These are phyloP conservation scores for Pocota personata DNA, from an alignment of 2,888 invertebrate species.

Conservation along the genomic window DNA sequence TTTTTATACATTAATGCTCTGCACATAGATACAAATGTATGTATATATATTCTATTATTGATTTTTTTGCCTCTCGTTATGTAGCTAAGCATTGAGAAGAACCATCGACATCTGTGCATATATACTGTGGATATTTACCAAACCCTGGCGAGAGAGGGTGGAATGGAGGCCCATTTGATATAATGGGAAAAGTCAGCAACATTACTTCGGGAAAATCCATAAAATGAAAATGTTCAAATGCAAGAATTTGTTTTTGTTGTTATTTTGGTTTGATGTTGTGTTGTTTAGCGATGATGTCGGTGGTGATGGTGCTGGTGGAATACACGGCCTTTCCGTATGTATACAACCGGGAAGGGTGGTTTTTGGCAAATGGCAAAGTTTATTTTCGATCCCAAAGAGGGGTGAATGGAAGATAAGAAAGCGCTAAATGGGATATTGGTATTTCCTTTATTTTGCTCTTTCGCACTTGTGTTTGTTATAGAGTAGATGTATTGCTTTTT, in stretches of 20 bases:
- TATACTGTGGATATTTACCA: conserved; percentile 39
- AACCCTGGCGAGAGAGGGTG: conserved; percentile 11
- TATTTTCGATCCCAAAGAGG: conserved; percentile 53
- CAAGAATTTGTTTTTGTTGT: conserved; percentile 46
- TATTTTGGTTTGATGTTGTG: conserved; percentile 26
- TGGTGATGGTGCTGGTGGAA: neutral
- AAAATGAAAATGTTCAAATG: conserved; percentile 63
- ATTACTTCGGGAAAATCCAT: conserved; percentile 70
- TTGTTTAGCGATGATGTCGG: neutral
- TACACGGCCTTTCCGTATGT: neutral
- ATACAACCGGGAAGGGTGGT: conserved; percentile 31
- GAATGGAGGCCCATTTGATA: conserved; percentile 56
- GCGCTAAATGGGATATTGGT: conserved; percentile 65
- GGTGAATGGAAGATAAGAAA: conserved; percentile 69
- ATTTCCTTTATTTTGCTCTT: conserved; percentile 51
- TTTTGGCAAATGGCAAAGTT: conserved; percentile 63
- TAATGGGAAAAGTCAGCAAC: conserved; percentile 71
- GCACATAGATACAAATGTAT: conserved; percentile 20
- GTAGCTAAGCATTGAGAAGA: conserved; percentile 52
- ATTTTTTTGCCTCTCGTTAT: conserved; percentile 60
- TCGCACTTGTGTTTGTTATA: conserved; percentile 15
- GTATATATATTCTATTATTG: conserved; percentile 53
- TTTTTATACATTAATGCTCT: conserved; percentile 9
- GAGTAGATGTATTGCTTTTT: neutral
- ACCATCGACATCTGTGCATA: conserved; percentile 62